Conservation (phyloP, 2,113 vertebrate genomes). For the Rutilus rutilus region DNA sequence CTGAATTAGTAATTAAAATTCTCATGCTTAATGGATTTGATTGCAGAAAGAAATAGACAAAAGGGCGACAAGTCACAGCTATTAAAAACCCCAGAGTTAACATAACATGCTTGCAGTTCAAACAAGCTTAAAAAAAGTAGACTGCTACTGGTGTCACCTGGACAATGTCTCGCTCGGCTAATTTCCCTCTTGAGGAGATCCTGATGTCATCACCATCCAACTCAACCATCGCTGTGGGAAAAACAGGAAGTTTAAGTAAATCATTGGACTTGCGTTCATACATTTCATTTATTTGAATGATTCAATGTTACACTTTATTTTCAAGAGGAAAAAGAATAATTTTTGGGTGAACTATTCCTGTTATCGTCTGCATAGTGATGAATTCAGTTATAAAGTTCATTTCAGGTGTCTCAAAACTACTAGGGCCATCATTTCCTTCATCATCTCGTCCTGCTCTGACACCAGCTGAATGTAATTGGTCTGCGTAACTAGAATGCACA, state of each 20-base stretch:
- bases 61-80: background rate
- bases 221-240: conserved; percentile 88
- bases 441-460: conserved; percentile 5
- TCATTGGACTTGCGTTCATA: background rate
- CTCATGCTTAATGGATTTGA: conserved; percentile 13
- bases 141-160: conserved; percentile 79
- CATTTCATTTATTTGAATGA: background rate
- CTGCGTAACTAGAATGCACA: conserved; percentile 15
- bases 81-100: background rate
- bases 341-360: background rate
- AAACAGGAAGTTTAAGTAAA: background rate
- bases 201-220: conserved; percentile 92
- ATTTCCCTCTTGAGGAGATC: conserved; percentile 89
- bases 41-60: conserved; percentile 24
- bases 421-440: conserved; percentile 35
- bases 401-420: conserved; percentile 14
- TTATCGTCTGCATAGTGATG: background rate
- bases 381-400: background rate
- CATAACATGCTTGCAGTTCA: background rate
- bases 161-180: conserved; percentile 92
- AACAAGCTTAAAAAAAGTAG: background rate
- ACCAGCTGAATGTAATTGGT: conserved; percentile 16
- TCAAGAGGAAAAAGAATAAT: background rate
- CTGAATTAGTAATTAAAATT: conserved; percentile 25
- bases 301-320: background rate